Base-by-base conservation (phyloP, 2,797 vertebrate genomes). In the Hippocampus kuda region DNA sequence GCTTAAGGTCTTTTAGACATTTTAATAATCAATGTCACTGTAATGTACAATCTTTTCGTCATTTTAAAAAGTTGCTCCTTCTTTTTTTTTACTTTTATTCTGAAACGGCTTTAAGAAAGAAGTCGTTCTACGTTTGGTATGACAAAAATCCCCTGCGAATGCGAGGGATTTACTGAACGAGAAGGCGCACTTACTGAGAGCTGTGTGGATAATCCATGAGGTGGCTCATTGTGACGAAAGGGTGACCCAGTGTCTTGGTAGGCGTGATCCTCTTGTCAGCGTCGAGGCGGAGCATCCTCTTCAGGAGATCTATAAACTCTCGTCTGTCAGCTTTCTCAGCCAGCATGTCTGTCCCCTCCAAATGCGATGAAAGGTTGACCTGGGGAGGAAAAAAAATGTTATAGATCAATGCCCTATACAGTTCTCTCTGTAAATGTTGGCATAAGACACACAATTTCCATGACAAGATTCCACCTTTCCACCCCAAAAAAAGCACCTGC, bases 181-280 rank as follows among this genome's bases (percentile, higher is more conserved):
- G 10, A 12, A 4, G 12, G 48, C n/a, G 2, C 61, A 81, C 91
- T 85, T 89, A 99, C 97, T 99, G 97, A 67, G 95, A 94, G 79
- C 95, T 99, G 85, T 99, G 97, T 24, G 97, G 97, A 81, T 97
- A 98, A 85, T 98, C 95, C 88, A 99, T 88, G 30, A 99, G 92
- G 85, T 98, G 96, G 78, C 91, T 91, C 96, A 99, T 99, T 2
- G 95, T 98, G 79, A 98, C 95, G 82, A 99, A 99, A 0, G 95
- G 92, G 81, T 99, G 97, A 73, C 93, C 94, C 72, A 99, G 91
- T 70, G 96, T 98, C 90, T 99, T 98, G 80, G 95, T 92, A 68
- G 97, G 97, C 27, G 95, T 99, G 88, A 99, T 91, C 82, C 97
- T 94, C 86, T 99, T 99, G 88, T 99, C 97, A 53, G 97, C 96